phyloP scores from a whole-genome alignment of 2,797 vertebrate species.

The Jordanella pulchra region DNA sequence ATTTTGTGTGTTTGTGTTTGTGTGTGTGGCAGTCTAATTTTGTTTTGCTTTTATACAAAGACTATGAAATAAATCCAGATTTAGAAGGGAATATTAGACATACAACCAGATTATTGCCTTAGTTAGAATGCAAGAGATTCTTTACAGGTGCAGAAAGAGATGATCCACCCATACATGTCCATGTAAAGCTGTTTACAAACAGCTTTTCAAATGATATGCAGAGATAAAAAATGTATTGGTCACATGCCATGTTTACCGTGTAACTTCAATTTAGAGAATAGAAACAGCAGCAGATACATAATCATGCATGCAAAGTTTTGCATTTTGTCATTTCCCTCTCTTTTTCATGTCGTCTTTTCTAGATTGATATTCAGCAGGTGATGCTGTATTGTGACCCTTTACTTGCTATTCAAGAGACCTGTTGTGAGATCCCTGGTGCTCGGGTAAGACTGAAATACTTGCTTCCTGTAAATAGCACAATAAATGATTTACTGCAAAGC shows the following conservation, averaged over 20 bases:
- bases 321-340: neutral
- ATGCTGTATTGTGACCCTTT: constrained; percentile 89
- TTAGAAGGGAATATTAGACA: constrained; percentile 45
- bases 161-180: constrained; percentile 4
- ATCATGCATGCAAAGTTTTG: neutral
- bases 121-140: constrained; percentile 42
- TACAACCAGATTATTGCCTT: constrained; percentile 58
- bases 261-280: constrained; percentile 39
- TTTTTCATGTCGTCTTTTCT: constrained; percentile 4
- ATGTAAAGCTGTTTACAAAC: constrained; percentile 26
- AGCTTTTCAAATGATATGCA: constrained; percentile 33
- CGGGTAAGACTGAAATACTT: constrained; percentile 80
- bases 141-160: constrained; percentile 16
- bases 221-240: constrained; percentile 50
- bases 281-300: constrained; percentile 11
- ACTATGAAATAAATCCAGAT: constrained; percentile 22
- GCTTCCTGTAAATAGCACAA: neutral
- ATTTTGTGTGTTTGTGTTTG: constrained; percentile 14
- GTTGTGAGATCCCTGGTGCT: constrained; percentile 89
- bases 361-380: constrained; percentile 94
- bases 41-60: constrained; percentile 48
- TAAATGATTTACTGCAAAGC: neutral
- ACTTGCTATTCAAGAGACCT: constrained; percentile 88
- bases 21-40: constrained; percentile 34
- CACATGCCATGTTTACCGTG: constrained; percentile 34